A percentile compares a stretch with the other conserved stretches of the same genome.
Conservation (phyloP, 1,140 invertebrate genomes). For the Cotesia typhae region DNA sequence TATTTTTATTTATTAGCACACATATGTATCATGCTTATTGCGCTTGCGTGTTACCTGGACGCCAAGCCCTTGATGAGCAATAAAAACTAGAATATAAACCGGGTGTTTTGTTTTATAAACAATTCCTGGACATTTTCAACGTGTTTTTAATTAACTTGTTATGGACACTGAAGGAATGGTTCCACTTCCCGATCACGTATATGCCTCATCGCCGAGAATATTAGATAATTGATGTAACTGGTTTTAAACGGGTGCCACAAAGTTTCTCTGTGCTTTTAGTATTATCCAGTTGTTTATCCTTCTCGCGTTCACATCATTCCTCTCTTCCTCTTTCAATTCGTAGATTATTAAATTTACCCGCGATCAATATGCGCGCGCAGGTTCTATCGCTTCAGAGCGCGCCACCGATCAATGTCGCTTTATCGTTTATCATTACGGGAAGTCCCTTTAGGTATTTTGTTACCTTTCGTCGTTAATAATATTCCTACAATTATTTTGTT, state of each 20-base stretch:
- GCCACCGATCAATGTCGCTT: neutral
- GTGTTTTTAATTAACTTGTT: no score
- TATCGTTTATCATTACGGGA: no score
- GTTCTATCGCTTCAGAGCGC: neutral
- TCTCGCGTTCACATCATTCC: neutral
- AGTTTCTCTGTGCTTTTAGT: no score
- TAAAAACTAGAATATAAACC: neutral
- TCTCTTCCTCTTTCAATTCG: neutral
- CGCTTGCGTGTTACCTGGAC: neutral
- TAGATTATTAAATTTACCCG: neutral
- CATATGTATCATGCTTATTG: neutral
- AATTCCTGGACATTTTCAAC: neutral
- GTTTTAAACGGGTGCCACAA: no score
- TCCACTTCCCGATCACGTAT: no score
- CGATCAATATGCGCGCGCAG: constrained; percentile 26
- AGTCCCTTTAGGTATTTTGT: no score
- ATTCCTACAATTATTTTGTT: no score
- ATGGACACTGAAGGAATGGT: no score
- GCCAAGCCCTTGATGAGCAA: neutral
- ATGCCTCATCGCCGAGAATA: no score
- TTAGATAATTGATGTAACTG: no score
- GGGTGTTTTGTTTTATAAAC: neutral
- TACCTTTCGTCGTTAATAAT: no score
- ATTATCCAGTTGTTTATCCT: no score
- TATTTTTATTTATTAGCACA: neutral